Base-by-base conservation (phyloP, 2,113 vertebrate genomes). In the Odocoileus virginianus region DNA sequence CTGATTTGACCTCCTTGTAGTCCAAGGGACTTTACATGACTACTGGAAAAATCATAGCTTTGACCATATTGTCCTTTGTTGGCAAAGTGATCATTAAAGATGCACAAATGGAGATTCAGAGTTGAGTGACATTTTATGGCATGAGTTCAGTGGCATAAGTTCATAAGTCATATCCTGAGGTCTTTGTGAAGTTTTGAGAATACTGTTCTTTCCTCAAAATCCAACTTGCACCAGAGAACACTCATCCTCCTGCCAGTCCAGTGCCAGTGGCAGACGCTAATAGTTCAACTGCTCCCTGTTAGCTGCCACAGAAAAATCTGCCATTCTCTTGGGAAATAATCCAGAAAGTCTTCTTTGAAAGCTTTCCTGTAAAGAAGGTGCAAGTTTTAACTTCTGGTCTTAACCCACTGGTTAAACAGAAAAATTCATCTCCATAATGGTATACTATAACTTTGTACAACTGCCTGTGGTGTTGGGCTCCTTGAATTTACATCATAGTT, bases 101-200 rank as follows among this genome's bases (percentile, higher is more conserved):
- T 81, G 36, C 95, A 85, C 84, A 84, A 94, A 94, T 3, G 25
- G 12, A 87, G 64, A 89, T 74, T 92, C 25, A 81, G 71, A 74
- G 2, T 1, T 78, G 36, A 93, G 23, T 82, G 40, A 90, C n/a
- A 89, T 54, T 82, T 82, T 12, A 58, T 4, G 17, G 4, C 19
- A 76, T 47, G 33, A 96, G 40, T 17, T 30, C 21, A 87, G 27
- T 55, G 40, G 7, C 61, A 25, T 76, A 27, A 43, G 36, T 76
- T 76, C 5, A 4, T 64, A n/a, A n/a, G 61, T 64, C 16, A 71
- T 40, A 76, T 81, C 19, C 55, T 64, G 0, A 6, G 16, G 7
- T 6, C 36, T 93, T 85, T 5, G 4, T 13, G 5, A 93, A 40
- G 16, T n/a, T 67, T 13, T 79, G 6, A 78, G 78, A 86, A 36